Conservation (phyloP, 1,140 invertebrate genomes). For the Caenorhabditis briggsae region DNA sequence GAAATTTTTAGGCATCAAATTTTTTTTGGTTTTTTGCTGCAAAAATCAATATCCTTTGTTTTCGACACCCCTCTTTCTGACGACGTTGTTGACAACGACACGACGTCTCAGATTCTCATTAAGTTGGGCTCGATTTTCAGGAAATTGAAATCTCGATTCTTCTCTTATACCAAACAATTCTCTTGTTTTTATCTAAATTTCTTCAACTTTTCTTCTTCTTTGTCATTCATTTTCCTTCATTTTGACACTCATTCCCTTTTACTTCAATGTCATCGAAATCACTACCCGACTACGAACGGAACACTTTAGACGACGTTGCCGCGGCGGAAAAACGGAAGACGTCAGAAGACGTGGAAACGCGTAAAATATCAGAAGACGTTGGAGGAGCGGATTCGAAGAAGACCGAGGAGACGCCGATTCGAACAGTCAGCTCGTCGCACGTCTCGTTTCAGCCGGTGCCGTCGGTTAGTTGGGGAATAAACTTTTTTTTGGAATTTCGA, state of each 20-base stretch:
- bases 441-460: slow-evolving; percentile 41
- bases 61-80: too few relatives aligned
- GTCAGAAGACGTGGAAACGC: slow-evolving; percentile 4
- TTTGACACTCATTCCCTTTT: background rate
- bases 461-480: background rate
- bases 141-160: slow-evolving; percentile 36
- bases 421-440: slow-evolving; percentile 33
- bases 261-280: slow-evolving; percentile 39
- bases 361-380: too few relatives aligned
- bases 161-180: slow-evolving; percentile 9
- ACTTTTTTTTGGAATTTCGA: background rate
- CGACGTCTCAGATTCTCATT: slow-evolving; percentile 20
- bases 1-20: too few relatives aligned
- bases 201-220: background rate
- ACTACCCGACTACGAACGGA: slow-evolving; percentile 36
- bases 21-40: too few relatives aligned
- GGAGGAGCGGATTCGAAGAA: background rate
- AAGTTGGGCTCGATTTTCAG: slow-evolving; percentile 4
- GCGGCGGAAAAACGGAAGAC: background rate
- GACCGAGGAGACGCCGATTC: slow-evolving; percentile 3
- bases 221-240: background rate
- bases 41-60: too few relatives aligned
- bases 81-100: too few relatives aligned
- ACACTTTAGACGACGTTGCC: slow-evolving; percentile 10
- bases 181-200: background rate